Percentiles rank a stretch among this genome's conserved stretches.
These are phyloP conservation scores for Pinctada fucata DNA, from an alignment of 2,888 invertebrate genomes.

Conservation along the genomic window DNA sequence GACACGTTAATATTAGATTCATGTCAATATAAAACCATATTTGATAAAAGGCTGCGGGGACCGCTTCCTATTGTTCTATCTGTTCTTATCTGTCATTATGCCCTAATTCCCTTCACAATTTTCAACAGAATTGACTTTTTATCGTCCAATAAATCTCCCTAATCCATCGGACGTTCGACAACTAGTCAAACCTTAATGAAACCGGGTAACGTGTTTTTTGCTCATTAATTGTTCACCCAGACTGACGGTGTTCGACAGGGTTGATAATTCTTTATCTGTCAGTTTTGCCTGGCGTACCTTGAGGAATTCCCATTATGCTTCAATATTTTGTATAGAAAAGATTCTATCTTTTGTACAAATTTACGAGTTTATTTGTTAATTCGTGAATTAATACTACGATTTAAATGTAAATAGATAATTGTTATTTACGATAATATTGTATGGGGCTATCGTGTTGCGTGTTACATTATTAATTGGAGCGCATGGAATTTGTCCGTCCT, in stretches of 20 bases:
- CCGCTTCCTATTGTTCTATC: too few species aligned
- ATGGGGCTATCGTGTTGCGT: not conserved
- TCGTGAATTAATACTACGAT: not conserved
- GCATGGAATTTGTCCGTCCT: not conserved
- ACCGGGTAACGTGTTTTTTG: not conserved
- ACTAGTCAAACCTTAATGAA: not conserved
- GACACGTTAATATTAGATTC: too few species aligned
- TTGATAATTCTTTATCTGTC: not conserved
- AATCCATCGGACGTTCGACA: not conserved
- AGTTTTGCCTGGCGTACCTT: not conserved
- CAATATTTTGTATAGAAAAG: not conserved
- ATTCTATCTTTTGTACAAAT: not conserved
- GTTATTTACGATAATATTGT: not conserved
- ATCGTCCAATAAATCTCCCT: not conserved
- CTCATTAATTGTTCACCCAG: not conserved
- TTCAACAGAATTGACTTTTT: not conserved
- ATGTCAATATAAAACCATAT: too few species aligned
- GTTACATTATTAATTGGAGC: not conserved
- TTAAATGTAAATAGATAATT: not conserved
- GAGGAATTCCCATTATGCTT: not conserved
- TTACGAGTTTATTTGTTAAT: not conserved
- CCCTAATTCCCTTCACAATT: not conserved
- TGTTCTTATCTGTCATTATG: not conserved
- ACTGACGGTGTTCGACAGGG: not conserved
- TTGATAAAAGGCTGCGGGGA: too few species aligned